These are phyloP conservation scores for Scrobipalpa costella DNA, from an alignment of 2,888 invertebrate species.

Conservation along the genomic window DNA sequence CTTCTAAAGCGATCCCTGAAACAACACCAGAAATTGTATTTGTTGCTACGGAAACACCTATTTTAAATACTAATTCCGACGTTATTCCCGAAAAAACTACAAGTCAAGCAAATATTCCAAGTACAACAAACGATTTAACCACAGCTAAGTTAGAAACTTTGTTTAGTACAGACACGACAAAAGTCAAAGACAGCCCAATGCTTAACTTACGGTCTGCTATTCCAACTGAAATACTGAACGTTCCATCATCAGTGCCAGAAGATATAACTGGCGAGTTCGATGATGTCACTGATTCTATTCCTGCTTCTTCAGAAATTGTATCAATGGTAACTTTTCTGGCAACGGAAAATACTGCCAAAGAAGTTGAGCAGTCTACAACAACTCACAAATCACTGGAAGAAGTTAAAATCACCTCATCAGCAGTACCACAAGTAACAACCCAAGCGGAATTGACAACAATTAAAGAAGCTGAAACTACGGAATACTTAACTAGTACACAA, in stretches of 20 bases:
- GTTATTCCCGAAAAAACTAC: background rate
- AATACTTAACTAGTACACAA: conserved; percentile 40
- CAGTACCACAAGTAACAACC: conserved; percentile 3
- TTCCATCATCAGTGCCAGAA: conserved; percentile 54
- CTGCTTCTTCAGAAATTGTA: conserved; percentile 30
- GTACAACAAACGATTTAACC: conserved; percentile 7
- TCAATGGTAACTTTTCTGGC: conserved; percentile 28
- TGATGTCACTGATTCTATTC: conserved; percentile 42
- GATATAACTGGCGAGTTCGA: conserved; percentile 52
- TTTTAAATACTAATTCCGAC: background rate
- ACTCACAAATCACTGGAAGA: conserved; percentile 22
- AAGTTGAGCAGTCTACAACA: conserved; percentile 35
- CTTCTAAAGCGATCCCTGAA: background rate
- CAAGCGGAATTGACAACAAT: conserved; percentile 32
- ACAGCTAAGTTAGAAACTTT: background rate
- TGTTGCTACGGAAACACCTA: conserved; percentile 4
- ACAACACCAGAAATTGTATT: conserved; percentile 8
- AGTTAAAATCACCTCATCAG: background rate
- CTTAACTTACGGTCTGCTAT: conserved; percentile 67
- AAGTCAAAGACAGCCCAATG: conserved; percentile 56
- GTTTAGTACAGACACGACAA: conserved; percentile 42
- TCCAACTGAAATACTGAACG: conserved; percentile 61
- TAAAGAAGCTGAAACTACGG: conserved; percentile 31
- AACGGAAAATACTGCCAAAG: conserved; percentile 31
- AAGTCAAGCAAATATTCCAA: background rate